phyloP scores from a whole-genome alignment of 2,113 vertebrate genomes.

The Synodontis membranacea region DNA sequence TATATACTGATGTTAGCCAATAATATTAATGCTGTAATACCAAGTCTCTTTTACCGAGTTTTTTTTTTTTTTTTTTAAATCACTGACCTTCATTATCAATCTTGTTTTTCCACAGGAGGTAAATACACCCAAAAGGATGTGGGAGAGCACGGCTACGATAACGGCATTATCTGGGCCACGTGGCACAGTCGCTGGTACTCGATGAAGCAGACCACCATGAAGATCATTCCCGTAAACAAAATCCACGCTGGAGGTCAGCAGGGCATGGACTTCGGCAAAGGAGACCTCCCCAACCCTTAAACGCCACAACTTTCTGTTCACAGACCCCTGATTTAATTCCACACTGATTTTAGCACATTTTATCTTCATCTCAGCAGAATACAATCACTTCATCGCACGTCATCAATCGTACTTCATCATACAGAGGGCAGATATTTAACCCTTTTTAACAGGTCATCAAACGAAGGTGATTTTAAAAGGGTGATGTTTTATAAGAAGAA shows the following conservation, averaged over 20 bases:
- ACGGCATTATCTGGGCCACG: conserved; percentile 92
- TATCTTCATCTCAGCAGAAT: neutral
- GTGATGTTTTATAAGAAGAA: neutral
- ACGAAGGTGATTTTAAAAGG: neutral
- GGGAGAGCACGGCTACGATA: conserved; percentile 78
- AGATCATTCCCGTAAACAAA: conserved; percentile 87
- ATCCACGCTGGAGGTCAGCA: conserved; percentile 73
- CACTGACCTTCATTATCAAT: neutral
- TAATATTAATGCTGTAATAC: neutral
- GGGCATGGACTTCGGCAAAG: conserved; percentile 71
- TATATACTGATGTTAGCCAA: neutral
- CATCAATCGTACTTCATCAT: neutral
- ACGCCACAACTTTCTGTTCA: neutral
- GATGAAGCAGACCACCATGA: conserved; percentile 92
- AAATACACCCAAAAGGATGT: conserved; percentile 77
- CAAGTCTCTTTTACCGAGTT: neutral
- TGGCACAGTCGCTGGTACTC: conserved; percentile 93
- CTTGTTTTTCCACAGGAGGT: conserved; percentile 73
- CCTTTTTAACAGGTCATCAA: neutral
- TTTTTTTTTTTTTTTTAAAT: neutral
- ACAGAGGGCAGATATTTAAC: neutral
- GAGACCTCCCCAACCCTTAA: conserved; percentile 50
- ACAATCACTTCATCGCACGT: neutral
- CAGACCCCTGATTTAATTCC: neutral
- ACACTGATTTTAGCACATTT: neutral